Percentiles rank a stretch among this genome's conserved stretches.
phyloP scores from a whole-genome alignment of 2,113 vertebrate genomes.

The Laticauda laticaudata region DNA sequence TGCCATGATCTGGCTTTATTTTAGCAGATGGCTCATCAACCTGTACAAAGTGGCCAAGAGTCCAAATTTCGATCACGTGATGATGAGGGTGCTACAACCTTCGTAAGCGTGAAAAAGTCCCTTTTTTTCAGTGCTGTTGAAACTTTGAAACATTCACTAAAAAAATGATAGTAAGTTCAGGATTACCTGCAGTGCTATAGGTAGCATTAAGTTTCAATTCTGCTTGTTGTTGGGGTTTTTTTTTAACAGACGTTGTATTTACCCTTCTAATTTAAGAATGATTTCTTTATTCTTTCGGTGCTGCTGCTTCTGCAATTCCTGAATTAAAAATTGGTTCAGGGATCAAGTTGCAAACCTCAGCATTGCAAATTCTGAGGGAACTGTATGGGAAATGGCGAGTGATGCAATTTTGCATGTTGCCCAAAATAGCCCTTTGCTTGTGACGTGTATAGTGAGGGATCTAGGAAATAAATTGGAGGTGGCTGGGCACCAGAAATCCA shows the following conservation, averaged over 20 bases:
- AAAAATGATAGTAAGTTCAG: too few relatives aligned
- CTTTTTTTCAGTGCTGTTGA: too few relatives aligned
- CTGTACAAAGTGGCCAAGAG: too few relatives aligned
- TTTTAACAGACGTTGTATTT: not conserved
- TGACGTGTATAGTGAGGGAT: not conserved
- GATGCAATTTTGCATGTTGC: conserved; percentile 5
- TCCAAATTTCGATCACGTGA: too few relatives aligned
- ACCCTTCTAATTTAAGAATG: not conserved
- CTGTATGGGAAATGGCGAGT: not conserved
- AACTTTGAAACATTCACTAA: too few relatives aligned
- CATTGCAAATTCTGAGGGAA: not conserved
- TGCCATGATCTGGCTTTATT: too few relatives aligned
- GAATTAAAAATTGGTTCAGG: not conserved
- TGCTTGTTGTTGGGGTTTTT: not conserved
- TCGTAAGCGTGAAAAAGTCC: too few relatives aligned
- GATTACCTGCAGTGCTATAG: too few relatives aligned
- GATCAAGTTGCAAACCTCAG: not conserved
- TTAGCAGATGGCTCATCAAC: too few relatives aligned
- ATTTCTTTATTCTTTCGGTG: not conserved
- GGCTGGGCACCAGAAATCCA: not conserved
- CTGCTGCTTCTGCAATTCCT: not conserved
- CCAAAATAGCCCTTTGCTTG: not conserved
- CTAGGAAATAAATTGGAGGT: conserved; percentile 6
- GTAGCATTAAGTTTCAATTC: not conserved
- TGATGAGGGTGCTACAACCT: too few relatives aligned